Evolutionary conservation across 2,888 invertebrate genomes (phyloP), one percentile per base, ranked within the genome.

Genomic region (Diaphora mendica): DNA sequence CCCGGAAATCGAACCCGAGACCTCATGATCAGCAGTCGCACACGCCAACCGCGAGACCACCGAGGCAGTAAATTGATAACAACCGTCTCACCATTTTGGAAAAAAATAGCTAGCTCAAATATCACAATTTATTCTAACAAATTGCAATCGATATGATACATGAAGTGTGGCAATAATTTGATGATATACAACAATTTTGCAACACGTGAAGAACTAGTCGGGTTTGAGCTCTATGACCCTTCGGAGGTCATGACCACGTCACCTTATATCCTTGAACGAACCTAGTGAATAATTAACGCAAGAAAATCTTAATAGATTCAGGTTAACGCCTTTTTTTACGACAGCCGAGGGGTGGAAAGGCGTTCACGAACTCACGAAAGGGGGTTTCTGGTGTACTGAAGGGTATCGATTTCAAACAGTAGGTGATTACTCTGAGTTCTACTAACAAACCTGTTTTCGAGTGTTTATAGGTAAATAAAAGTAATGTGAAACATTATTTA

Each of bases 261-360:
- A 84, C 78, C 79, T 79, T 68, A 62, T 70, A 77, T 76, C 81
- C 74, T 77, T 84, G 76, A 84, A 79, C 70, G 68, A 35, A 62
- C n/a, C 48, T 64, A 69, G 55, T 39, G 48, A 70, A 69, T 77
- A 82, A 84, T 77, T 76, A 77, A 59, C 71, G 59, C 51, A 68
- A 67, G 68, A 72, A 77, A 72, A 85, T 85, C 75, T 79, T 69
- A 78, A 75, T 77, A 80, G 66, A 74, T 84, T 80, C 68, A 77
- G 67, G 76, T 66, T 23, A 74, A 69, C 66, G 69, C 65, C 51
- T 23, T 73, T 76, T 70, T 78, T 77, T 72, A 69, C 42, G 26
- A 62, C 48, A 35, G 55, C 20, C 69, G 33, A 66, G 72, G 66
- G 76, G 59, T 64, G 70, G 42, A 70, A 26, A 75, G 76, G 76